A percentile compares a stretch with the other conserved stretches of the same genome.
phyloP scores from a whole-genome alignment of 2,888 invertebrate species.

The Sthenelais limicola region DNA sequence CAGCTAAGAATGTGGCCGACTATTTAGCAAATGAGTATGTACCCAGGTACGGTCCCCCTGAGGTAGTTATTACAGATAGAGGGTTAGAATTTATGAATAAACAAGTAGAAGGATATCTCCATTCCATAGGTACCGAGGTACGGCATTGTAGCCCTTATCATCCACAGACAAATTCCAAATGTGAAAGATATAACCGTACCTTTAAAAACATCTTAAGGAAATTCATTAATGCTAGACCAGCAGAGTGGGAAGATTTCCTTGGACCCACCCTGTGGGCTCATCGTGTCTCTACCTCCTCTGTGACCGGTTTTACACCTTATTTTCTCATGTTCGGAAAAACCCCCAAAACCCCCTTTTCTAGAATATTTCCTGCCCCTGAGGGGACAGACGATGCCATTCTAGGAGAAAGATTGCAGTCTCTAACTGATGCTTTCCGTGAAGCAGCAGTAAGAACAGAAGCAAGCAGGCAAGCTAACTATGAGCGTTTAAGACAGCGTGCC shows the following conservation, averaged over 20 bases:
- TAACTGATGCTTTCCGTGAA: too few species aligned
- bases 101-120: neutral
- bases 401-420: too few species aligned
- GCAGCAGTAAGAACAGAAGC: neutral
- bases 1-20: neutral
- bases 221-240: neutral
- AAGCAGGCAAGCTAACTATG: neutral
- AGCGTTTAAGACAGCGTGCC: neutral
- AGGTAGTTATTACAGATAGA: constrained; percentile 16
- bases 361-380: neutral
- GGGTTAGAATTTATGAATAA: constrained; percentile 6
- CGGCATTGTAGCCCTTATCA: constrained; percentile 11
- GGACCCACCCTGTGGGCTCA: constrained; percentile 32
- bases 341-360: neutral
- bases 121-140: constrained; percentile 1
- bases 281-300: constrained; percentile 1
- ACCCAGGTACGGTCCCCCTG: constrained; percentile 23
- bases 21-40: constrained; percentile 18
- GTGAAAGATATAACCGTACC: constrained; percentile 21
- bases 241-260: constrained; percentile 18
- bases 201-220: constrained; percentile 19
- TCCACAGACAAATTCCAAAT: constrained; percentile 15
- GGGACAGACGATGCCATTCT: too few species aligned
- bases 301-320: constrained; percentile 28
- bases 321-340: constrained; percentile 12